These are phyloP conservation scores for Laticauda colubrina DNA, from an alignment of 2,113 vertebrate genomes.

Conservation along the genomic window DNA sequence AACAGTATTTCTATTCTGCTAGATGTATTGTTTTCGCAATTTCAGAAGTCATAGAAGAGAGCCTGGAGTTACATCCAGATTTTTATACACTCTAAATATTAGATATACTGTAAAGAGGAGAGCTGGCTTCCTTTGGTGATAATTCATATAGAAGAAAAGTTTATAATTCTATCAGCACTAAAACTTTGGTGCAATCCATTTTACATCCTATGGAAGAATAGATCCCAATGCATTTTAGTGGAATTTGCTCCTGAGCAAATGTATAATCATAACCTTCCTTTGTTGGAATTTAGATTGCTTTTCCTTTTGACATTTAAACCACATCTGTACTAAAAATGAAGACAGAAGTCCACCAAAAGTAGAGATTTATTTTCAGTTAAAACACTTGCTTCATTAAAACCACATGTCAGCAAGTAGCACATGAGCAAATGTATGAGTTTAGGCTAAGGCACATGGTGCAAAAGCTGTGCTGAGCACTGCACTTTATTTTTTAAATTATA, in stretches of 20 bases:
- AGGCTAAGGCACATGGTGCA: conserved; percentile 4
- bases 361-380: conserved; percentile 64
- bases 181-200: conserved; percentile 12
- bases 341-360: conserved; percentile 56
- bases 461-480: conserved; percentile 24
- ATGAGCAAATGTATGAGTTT: conserved; percentile 41
- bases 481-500: not conserved
- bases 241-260: not conserved
- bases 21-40: conserved; percentile 23
- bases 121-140: conserved; percentile 23
- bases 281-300: conserved; percentile 56
- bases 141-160: conserved; percentile 37
- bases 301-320: conserved; percentile 66
- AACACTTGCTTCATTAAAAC: conserved; percentile 65
- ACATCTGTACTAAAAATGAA: conserved; percentile 54
- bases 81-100: conserved; percentile 29
- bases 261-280: not conserved
- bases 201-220: not conserved
- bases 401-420: conserved; percentile 57
- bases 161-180: conserved; percentile 44
- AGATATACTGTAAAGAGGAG: not conserved
- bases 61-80: conserved; percentile 1
- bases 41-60: not conserved
- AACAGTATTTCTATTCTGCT: not conserved
- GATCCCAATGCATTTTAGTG: not conserved